These are phyloP conservation scores for Petrosia ficiformis DNA, from an alignment of 37 sponge, comb jelly and placozoan genomes.

Conservation along the genomic window DNA sequence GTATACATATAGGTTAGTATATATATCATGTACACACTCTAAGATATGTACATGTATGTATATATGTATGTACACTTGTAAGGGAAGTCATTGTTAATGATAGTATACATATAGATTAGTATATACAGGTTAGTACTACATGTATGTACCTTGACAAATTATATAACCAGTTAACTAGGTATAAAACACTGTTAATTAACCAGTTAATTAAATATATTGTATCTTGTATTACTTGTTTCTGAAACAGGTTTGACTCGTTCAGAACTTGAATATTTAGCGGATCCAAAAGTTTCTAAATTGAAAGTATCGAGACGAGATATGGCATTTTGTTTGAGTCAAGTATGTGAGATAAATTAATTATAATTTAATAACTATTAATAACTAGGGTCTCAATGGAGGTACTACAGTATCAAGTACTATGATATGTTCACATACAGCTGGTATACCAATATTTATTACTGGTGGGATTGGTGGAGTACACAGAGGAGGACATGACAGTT, in stretches of 20 bases:
- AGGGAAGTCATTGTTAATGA: background rate
- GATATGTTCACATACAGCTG: conserved; percentile 81
- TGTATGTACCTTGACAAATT: too few species aligned
- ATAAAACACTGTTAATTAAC: too few species aligned
- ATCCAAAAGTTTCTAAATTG: background rate
- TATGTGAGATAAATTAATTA: background rate
- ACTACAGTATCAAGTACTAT: conserved; percentile 95
- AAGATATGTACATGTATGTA: too few species aligned
- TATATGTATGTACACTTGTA: background rate
- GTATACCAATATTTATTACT: conserved; percentile 90
- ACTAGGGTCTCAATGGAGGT: conserved; percentile 73
- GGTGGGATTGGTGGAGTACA: conserved; percentile 98
- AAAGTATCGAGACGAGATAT: conserved; percentile 78
- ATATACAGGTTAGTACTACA: too few species aligned
- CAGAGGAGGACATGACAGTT: conserved; percentile 74
- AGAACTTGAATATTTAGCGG: conserved; percentile 42
- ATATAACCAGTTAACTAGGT: too few species aligned
- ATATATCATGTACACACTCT: too few species aligned
- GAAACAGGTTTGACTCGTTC: conserved; percentile 28
- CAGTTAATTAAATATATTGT: too few species aligned
- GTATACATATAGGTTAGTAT: conserved; percentile 62
- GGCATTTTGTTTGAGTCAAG: conserved; percentile 52
- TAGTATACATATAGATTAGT: background rate
- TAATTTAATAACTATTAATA: background rate
- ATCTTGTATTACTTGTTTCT: background rate